These are phyloP conservation scores for Buphagus erythrorhynchus DNA, from an alignment of 2,797 vertebrate species.

Conservation along the genomic window DNA sequence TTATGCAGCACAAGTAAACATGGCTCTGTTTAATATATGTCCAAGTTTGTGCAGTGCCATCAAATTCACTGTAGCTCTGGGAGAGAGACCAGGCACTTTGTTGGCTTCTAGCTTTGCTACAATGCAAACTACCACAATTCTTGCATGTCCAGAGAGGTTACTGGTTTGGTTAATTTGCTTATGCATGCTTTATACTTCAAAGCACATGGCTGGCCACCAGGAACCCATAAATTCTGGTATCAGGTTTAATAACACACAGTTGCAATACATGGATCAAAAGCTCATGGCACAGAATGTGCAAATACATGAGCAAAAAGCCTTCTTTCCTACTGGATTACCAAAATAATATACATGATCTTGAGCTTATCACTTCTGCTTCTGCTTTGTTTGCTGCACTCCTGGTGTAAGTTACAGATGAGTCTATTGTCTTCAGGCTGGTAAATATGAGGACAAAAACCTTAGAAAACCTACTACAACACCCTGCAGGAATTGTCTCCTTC, in stretches of 20 bases:
- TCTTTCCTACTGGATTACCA: neutral
- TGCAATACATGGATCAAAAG: neutral
- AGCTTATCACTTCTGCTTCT: neutral
- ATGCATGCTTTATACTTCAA: neutral
- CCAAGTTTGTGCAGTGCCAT: slow-evolving; percentile 27
- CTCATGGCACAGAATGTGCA: neutral
- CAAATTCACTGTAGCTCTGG: slow-evolving; percentile 36
- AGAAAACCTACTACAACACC: neutral
- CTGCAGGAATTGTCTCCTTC: neutral
- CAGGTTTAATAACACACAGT: neutral
- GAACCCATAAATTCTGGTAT: neutral
- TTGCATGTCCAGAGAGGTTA: neutral
- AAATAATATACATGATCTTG: neutral
- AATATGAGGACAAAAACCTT: neutral
- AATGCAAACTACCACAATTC: neutral
- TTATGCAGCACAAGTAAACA: slow-evolving; percentile 57
- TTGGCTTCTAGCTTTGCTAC: neutral
- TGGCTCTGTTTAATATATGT: slow-evolving; percentile 63
- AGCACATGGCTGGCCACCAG: neutral
- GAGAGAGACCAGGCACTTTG: slow-evolving; percentile 7
- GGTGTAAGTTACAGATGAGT: neutral
- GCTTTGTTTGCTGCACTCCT: neutral
- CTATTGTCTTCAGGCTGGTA: neutral
- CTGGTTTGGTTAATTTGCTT: slow-evolving; percentile 2
- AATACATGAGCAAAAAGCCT: neutral